These are phyloP conservation scores for Stegophylla sp. DNA, from an alignment of 2,888 invertebrate species.

Conservation along the genomic window DNA sequence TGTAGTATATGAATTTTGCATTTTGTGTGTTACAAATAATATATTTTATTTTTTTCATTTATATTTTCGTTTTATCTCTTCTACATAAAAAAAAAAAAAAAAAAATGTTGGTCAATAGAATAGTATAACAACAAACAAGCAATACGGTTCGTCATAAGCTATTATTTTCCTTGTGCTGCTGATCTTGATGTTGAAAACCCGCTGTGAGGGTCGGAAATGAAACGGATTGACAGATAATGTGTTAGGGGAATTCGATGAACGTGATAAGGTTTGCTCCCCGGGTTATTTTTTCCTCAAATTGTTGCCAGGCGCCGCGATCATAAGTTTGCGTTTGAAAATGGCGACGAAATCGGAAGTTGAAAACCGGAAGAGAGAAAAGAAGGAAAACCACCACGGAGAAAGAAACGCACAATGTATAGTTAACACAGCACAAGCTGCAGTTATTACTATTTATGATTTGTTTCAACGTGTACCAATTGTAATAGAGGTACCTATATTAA, in stretches of 20 bases:
- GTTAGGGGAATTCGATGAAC: slow-evolving; percentile 26
- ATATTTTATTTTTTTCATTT: background rate
- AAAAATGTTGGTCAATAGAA: background rate
- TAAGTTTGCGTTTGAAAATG: slow-evolving; percentile 6
- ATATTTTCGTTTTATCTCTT: background rate
- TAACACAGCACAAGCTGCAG: background rate
- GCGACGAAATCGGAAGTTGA: slow-evolving; percentile 30
- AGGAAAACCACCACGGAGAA: background rate
- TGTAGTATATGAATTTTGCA: background rate
- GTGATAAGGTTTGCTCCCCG: slow-evolving; percentile 35
- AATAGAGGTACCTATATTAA: background rate
- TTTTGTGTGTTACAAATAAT: too few species aligned
- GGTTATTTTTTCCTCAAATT: slow-evolving; percentile 32
- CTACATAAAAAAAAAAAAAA: background rate
- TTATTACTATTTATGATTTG: slow-evolving; percentile 22
- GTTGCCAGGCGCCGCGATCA: slow-evolving; percentile 15
- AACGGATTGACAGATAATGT: slow-evolving; percentile 40
- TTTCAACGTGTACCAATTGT: background rate
- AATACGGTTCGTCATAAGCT: background rate
- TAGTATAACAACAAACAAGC: background rate
- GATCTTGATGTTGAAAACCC: slow-evolving; percentile 25
- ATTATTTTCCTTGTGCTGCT: slow-evolving; percentile 13
- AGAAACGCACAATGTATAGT: slow-evolving; percentile 1
- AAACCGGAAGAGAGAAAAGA: slow-evolving; percentile 4
- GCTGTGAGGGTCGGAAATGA: slow-evolving; percentile 44